phyloP scores from a whole-genome alignment of 1,140 invertebrate genomes.

The Drosophila auraria region DNA sequence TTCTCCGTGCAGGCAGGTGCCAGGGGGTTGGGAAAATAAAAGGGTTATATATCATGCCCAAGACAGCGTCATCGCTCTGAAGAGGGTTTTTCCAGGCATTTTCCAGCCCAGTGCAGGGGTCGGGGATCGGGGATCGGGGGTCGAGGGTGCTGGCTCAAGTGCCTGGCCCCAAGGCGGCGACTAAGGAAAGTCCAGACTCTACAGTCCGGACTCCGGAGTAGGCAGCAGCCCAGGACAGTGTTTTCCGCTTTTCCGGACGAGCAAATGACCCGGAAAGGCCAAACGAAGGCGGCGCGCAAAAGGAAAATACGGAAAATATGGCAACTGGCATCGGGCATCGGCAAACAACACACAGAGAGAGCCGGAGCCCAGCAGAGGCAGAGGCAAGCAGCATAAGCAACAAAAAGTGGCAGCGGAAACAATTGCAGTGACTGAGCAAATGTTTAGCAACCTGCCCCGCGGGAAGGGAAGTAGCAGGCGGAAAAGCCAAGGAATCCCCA shows the following conservation, averaged over 20 bases:
- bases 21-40: slow-evolving; percentile 43
- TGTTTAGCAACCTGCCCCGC: slow-evolving; percentile 72
- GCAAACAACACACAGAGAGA: slow-evolving; percentile 19
- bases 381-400: slow-evolving; percentile 1
- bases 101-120: slow-evolving; percentile 18
- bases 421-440: slow-evolving; percentile 78
- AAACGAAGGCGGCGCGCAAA: slow-evolving; percentile 67
- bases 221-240: slow-evolving; percentile 43
- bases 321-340: slow-evolving; percentile 36
- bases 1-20: slow-evolving; percentile 53
- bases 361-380: not conserved
- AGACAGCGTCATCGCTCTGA: slow-evolving; percentile 60
- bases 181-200: slow-evolving; percentile 20
- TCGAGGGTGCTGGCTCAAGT: slow-evolving; percentile 63
- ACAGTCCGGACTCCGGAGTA: slow-evolving; percentile 3
- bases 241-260: slow-evolving; percentile 63
- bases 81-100: slow-evolving; percentile 49
- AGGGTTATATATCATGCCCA: slow-evolving; percentile 73
- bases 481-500: slow-evolving; percentile 20
- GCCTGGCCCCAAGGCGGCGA: slow-evolving; percentile 59
- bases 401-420: slow-evolving; percentile 67
- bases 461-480: slow-evolving; percentile 12
- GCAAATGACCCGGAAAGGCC: slow-evolving; percentile 80
- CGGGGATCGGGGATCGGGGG: slow-evolving; percentile 7
- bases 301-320: slow-evolving; percentile 52